These are phyloP conservation scores for Lophotis ruficrista DNA, from an alignment of 2,113 vertebrate genomes.

Conservation along the genomic window DNA sequence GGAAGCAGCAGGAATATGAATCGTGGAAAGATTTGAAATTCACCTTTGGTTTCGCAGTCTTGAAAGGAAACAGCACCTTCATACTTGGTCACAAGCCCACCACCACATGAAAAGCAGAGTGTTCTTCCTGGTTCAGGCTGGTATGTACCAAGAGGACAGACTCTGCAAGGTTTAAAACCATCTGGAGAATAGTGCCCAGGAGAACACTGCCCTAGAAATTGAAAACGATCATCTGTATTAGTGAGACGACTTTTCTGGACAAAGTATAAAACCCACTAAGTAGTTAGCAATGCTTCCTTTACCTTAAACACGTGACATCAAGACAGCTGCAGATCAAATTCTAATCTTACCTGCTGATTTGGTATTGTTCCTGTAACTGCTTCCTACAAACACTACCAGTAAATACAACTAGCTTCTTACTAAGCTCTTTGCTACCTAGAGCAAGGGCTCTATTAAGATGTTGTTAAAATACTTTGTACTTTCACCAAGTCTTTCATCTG, in stretches of 20 bases:
- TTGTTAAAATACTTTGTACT: background rate
- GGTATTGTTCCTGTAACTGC: background rate
- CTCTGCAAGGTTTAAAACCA: slow-evolving; percentile 89
- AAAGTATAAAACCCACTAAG: background rate
- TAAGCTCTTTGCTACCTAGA: background rate
- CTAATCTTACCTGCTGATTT: background rate
- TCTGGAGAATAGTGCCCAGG: slow-evolving; percentile 88
- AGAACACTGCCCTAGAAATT: slow-evolving; percentile 88
- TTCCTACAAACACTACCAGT: background rate
- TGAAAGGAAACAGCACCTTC: slow-evolving; percentile 87
- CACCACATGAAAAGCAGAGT: slow-evolving; percentile 91
- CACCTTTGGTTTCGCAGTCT: slow-evolving; percentile 97
- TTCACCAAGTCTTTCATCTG: background rate
- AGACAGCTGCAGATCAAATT: background rate
- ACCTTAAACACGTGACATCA: background rate
- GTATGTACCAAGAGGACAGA: slow-evolving; percentile 84
- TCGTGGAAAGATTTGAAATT: background rate
- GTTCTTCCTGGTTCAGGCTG: slow-evolving; percentile 92
- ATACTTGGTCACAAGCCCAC: slow-evolving; percentile 90
- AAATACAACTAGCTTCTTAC: background rate
- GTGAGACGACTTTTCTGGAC: background rate
- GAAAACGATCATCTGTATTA: background rate
- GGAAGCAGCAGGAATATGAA: background rate
- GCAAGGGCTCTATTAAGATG: background rate
- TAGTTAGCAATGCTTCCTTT: background rate